Conservation (phyloP, 2,888 invertebrate genomes). For the Drosophila anomalipes region DNA sequence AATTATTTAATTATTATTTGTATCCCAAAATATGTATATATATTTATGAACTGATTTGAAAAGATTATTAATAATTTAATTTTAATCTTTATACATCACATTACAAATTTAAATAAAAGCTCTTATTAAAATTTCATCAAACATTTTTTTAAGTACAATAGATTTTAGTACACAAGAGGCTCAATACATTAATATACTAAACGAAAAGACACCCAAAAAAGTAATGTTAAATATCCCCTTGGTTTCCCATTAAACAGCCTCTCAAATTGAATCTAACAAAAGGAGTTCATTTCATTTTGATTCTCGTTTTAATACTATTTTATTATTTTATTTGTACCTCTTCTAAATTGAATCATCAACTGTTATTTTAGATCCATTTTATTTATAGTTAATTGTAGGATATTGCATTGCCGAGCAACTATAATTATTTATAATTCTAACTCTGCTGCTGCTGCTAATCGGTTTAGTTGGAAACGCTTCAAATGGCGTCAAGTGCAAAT, state of each 20-base stretch:
- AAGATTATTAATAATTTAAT: background rate
- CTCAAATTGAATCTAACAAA: background rate
- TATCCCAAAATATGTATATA: background rate
- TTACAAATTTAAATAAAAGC: background rate
- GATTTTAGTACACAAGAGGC: background rate
- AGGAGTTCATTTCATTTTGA: background rate
- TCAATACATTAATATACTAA: background rate
- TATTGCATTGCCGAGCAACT: slow-evolving; percentile 6
- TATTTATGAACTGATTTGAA: background rate
- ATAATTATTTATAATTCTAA: background rate
- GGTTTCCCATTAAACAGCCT: background rate
- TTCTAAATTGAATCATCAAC: background rate
- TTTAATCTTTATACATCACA: background rate
- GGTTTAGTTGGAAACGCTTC: slow-evolving; percentile 66
- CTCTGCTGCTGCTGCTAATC: slow-evolving; percentile 41
- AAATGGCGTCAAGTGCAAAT: slow-evolving; percentile 71
- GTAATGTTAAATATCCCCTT: rapidly evolving
- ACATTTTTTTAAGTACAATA: background rate
- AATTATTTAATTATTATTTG: background rate
- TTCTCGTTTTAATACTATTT: background rate
- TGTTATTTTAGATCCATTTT: background rate
- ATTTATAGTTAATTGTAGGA: slow-evolving; percentile 6
- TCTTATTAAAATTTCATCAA: background rate
- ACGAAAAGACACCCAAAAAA: background rate
- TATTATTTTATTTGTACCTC: background rate